Evolutionary conservation across 2,797 vertebrate genomes (phyloP), one percentile per base, ranked within the genome.

Genomic region (Basileuterus tristriatus): DNA sequence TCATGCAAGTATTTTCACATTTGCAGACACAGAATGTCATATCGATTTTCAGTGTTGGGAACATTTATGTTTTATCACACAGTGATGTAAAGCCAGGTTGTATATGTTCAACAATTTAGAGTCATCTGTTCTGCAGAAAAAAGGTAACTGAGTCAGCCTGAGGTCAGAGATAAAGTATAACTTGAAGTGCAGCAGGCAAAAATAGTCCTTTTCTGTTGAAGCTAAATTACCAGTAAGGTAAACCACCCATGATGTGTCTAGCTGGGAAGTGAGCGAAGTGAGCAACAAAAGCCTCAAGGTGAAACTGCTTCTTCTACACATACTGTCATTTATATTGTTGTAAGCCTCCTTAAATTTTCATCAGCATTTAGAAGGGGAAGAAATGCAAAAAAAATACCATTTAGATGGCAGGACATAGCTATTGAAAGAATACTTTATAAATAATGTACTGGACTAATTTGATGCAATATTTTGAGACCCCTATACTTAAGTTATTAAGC

Each of bases 241-340:
- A 95, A 77, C 71, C 75, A 77, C 68, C 41, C 63, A 76, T 72
- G 70, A 76, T 56, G 56, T 15, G 17, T 59, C 80, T 93, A 93
- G 44, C 89, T 83, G 91, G 52, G 89, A 88, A 80, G 34, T 32
- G 68, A 86, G 89, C 68, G 68, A 88, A 85, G 41, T 36, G 78
- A 82, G 62, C 82, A 83, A 83, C 53, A 90, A 84, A 90, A 87
- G 30, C 30, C 67, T 89, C 89, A 93, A 92, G 87, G 93, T 93
- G 75, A 95, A 93, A 85, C 16, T 52, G 2, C 15, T 93, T 77
- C 39, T 23, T 79, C 49, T 44, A 44, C 37, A 39, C 36, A 64
- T 63, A 29, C 15, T 74, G 49, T 15, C 58, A n/a, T 80, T 92
- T 79, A 12, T 77, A 32, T 41, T 49, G 26, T 37, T 90, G 19